Conservation (phyloP, 2,888 invertebrate genomes). For the Sthenelais limicola region DNA sequence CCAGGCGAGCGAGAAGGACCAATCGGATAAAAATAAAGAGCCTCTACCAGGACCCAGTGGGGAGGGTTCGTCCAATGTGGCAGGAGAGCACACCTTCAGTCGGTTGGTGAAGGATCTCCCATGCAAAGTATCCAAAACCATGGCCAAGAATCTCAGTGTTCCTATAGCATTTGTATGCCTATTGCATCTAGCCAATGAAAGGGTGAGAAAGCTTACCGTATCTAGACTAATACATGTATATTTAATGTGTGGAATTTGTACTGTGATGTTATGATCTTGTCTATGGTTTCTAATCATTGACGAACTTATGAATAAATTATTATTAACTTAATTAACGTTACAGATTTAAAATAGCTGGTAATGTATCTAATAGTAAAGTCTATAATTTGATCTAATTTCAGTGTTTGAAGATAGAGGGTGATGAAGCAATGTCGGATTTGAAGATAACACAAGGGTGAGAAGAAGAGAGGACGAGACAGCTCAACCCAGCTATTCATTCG, state of each 20-base stretch:
- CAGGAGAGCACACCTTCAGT: constrained; percentile 41
- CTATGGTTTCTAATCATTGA: no score
- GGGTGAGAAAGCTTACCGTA: constrained; percentile 72
- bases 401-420: constrained; percentile 42
- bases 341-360: not conserved
- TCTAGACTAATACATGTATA: no score
- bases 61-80: constrained; percentile 5
- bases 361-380: not conserved
- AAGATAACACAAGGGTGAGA: constrained; percentile 45
- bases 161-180: constrained; percentile 86
- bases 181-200: constrained; percentile 88
- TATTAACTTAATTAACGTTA: not conserved
- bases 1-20: not conserved
- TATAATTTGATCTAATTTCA: constrained; percentile 46
- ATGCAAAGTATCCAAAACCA: constrained; percentile 72
- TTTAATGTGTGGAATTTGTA: no score
- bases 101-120: constrained; percentile 62
- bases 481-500: no score
- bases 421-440: constrained; percentile 45
- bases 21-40: constrained; percentile 2
- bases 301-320: no score
- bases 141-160: constrained; percentile 82
- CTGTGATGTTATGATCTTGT: no score
- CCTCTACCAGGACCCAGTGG: not conserved
- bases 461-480: no score